Base-by-base conservation (phyloP, 1,140 invertebrate genomes). In the Cydia amplana region DNA sequence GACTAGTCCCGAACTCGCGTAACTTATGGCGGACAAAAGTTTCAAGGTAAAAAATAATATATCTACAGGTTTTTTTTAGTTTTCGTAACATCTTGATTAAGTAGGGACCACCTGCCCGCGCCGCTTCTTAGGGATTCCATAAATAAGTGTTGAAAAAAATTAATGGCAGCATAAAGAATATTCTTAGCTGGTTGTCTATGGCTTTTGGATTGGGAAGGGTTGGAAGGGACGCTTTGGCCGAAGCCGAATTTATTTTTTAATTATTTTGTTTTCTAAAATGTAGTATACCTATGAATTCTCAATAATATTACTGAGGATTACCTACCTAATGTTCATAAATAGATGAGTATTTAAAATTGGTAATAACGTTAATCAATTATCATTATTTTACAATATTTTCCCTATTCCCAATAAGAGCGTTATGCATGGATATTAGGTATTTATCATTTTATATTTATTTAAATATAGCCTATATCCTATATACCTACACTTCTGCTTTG, bases 51-150 rank as follows among this genome's bases (percentile, higher is more conserved):
- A 89, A 91, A 88, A 80, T 86, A 83, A 89, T 91, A 91, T 91
- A 83, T 82, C 79, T 86, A 81, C 83, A 83, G 75, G 85, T 86
- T 85, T 85, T 91, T 91, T 90, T 89, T 86, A 80, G 85, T 92
- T 91, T 90, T 82, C 83, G 90, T 91, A 91, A 93, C 91, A 82
- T 93, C 91, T 93, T 93, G 91, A 93, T 93, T 93, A 93, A 93
- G 88, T 88, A 82, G 82, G 83, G 91, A 93, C 91, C 91, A 93
- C 91, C 91, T 93, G 91, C 91, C 78, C 73, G 85, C 78, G 81
- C 80, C 78, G 78, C 67, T 87, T 79, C 82, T 87, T 86, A 77
- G 86, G 85, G 83, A 87, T 82, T 84, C 82, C 75, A 91, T 91
- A 91, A 92, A 92, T 91, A 90, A 85, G 80, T 78, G 81, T 79